These are phyloP conservation scores for Apeltes quadracus DNA, from an alignment of 2,113 vertebrate genomes.

Conservation along the genomic window DNA sequence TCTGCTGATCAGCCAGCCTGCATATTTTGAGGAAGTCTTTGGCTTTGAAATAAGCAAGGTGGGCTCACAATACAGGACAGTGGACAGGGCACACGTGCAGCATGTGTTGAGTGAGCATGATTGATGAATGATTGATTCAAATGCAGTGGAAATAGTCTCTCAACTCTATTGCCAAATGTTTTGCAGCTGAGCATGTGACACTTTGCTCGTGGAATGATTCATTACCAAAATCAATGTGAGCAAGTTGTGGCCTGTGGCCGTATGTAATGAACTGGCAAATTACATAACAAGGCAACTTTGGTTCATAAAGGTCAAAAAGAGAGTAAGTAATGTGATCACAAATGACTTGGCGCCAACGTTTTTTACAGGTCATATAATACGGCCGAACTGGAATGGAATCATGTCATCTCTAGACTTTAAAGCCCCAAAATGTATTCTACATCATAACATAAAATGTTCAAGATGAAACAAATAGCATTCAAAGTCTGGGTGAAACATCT, in stretches of 20 bases:
- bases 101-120: neutral
- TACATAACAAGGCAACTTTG: constrained; percentile 9
- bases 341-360: neutral
- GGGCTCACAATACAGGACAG: constrained; percentile 17
- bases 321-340: neutral
- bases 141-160: neutral
- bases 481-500: neutral
- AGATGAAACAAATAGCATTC: neutral
- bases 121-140: neutral
- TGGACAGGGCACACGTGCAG: neutral
- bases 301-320: neutral
- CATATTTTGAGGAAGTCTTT: constrained; percentile 99
- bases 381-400: neutral
- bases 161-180: neutral
- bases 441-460: neutral
- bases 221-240: constrained; percentile 30
- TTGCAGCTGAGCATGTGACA: constrained; percentile 5
- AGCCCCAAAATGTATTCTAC: neutral
- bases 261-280: neutral
- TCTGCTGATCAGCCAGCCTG: constrained; percentile 97
- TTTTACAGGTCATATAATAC: neutral
- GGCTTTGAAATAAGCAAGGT: constrained; percentile 99
- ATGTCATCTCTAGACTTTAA: neutral
- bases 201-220: constrained; percentile 20
- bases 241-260: constrained; percentile 6